Evolutionary conservation across 2,888 invertebrate species (phyloP), one percentile per base, ranked within the genome.

Genomic region (Tholera decimalis): DNA sequence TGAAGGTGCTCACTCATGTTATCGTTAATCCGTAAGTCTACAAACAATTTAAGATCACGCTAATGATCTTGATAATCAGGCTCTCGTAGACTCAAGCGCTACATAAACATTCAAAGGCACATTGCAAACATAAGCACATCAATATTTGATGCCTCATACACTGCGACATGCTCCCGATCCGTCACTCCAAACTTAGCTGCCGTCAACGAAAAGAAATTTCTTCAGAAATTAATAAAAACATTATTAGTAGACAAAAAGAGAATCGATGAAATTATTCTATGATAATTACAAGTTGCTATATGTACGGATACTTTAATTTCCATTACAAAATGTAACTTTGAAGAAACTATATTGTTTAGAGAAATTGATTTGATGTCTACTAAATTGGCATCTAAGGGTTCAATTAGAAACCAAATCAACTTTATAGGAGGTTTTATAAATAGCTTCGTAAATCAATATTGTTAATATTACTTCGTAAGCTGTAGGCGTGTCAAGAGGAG

Each of bases 61-160:
- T 50, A 22, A 64, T 73, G 59, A 66, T 72, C 56, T 60, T 59
- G 15, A 63, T 47, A 44, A 61, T 53, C 26, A 67, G 76, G 63
- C 76, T 79, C 57, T 33, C 64, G 62, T 74, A 78, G 75, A 77
- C 80, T 61, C 79, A 85, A 79, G 82, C 77, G 63, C 79, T 80
- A 78, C 67, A 87, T 86, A 86, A 85, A 88, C 89, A 90, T 88
- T 80, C 87, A 87, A 82, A 86, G 80, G 85, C 86, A 88, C 86
- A 87, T 87, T 84, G 88, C 87, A 88, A 83, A 85, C 84, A 80
- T 81, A 90, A 89, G 90, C 90, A 79, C 81, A 79, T 79, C 73
- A 79, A 82, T 77, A 69, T 57, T 68, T 73, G 79, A 86, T 86
- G 88, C 86, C 73, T 85, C 70, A 76, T 83, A 85, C 83, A 89